These are phyloP conservation scores for Corythaixoides concolor DNA, from an alignment of 2,113 vertebrate genomes.

Conservation along the genomic window DNA sequence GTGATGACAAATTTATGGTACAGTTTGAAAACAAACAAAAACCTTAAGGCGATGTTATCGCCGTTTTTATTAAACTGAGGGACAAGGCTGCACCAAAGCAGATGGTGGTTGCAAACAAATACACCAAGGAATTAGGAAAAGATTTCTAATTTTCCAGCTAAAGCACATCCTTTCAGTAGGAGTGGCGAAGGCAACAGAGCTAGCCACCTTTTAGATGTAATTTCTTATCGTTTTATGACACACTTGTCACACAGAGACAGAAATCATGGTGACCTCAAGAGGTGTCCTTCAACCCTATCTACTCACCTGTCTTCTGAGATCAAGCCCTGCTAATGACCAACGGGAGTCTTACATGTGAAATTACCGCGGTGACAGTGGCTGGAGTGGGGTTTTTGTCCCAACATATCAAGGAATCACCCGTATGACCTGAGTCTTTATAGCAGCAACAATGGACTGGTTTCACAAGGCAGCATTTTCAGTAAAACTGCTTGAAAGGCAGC, in stretches of 20 bases:
- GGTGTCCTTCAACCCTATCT: neutral
- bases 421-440: neutral
- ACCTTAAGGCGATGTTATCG: accelerated
- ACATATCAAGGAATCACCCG: neutral
- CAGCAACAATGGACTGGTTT: neutral
- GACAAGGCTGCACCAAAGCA: neutral
- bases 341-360: neutral
- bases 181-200: neutral
- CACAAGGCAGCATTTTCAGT: neutral
- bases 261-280: neutral
- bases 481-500: neutral
- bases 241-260: neutral
- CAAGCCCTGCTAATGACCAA: neutral
- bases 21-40: neutral
- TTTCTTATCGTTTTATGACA: neutral
- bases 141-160: neutral
- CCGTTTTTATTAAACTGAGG: neutral
- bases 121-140: neutral
- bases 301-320: neutral
- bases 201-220: neutral
- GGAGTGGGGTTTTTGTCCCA: neutral
- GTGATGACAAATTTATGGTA: neutral
- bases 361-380: neutral
- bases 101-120: neutral
- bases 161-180: neutral